Conservation (phyloP, 2,797 vertebrate genomes). For the Enoplosus armatus region DNA sequence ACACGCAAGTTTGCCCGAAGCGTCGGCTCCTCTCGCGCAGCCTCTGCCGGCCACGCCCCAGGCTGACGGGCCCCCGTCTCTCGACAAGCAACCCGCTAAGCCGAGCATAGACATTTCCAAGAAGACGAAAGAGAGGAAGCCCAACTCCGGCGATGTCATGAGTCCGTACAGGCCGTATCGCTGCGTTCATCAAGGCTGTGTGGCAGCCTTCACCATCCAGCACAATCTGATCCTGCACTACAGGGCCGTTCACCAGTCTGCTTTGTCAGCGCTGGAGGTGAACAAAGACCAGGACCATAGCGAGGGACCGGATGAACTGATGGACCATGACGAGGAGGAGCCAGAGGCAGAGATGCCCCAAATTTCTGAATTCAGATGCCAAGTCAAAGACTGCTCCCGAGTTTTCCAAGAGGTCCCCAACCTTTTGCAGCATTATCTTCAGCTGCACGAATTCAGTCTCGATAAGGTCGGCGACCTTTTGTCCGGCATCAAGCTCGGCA, state of each 20-base stretch:
- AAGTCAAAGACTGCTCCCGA: slow-evolving; percentile 94
- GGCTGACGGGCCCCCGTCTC: neutral
- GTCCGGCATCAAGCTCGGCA: slow-evolving; percentile 85
- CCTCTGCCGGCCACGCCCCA: slow-evolving; percentile 26
- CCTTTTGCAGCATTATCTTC: slow-evolving; percentile 95
- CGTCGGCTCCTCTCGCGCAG: slow-evolving; percentile 16
- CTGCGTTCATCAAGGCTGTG: slow-evolving; percentile 95
- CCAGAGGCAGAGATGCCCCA: slow-evolving; percentile 80
- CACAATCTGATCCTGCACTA: slow-evolving; percentile 99
- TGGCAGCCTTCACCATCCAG: slow-evolving; percentile 96
- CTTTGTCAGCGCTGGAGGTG: slow-evolving; percentile 88
- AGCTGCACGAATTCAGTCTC: slow-evolving; percentile 91
- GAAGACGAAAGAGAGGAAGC: slow-evolving; percentile 87
- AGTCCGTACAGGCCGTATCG: slow-evolving; percentile 94
- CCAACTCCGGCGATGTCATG: slow-evolving; percentile 76
- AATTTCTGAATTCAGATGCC: slow-evolving; percentile 92
- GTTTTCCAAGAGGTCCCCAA: slow-evolving; percentile 94
- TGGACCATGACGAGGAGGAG: slow-evolving; percentile 78
- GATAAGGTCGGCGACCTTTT: slow-evolving; percentile 89
- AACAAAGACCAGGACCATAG: slow-evolving; percentile 89
- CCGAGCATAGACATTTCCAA: slow-evolving; percentile 60
- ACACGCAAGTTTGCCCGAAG: slow-evolving; percentile 23
- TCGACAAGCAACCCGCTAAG: slow-evolving; percentile 30
- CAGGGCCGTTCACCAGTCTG: slow-evolving; percentile 94
- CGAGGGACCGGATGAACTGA: slow-evolving; percentile 75